Conservation (phyloP, 2,113 vertebrate species). For the Anhinga rufa region DNA sequence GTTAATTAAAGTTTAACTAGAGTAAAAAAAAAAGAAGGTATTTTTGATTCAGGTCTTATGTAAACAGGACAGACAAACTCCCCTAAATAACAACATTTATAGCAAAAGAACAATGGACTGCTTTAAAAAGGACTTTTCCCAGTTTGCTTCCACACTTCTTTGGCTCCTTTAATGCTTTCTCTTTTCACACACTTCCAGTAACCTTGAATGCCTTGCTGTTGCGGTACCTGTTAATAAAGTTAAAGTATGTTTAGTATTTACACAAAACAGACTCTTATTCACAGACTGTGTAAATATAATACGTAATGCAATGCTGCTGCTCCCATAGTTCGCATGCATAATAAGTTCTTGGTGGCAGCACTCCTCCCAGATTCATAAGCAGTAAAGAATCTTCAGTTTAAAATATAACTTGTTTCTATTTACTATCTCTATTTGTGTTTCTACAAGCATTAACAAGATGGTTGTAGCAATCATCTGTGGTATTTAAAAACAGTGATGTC, state of each 20-base stretch:
- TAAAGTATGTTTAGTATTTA: background rate
- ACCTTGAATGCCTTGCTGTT: constrained; percentile 81
- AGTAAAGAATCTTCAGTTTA: background rate
- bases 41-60: background rate
- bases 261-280: background rate
- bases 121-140: constrained; percentile 80
- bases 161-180: constrained; percentile 90
- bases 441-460: background rate
- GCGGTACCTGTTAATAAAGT: constrained; percentile 79
- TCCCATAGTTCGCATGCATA: background rate
- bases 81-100: background rate
- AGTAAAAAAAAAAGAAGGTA: background rate
- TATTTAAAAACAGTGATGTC: background rate
- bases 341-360: background rate
- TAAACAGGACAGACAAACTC: constrained; percentile 45
- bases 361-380: background rate
- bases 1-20: background rate
- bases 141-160: constrained; percentile 83
- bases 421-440: background rate
- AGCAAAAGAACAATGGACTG: background rate
- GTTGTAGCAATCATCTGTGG: background rate
- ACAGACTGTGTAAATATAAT: background rate
- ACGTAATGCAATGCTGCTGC: background rate
- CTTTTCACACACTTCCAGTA: constrained; percentile 97
- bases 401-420: background rate